phyloP scores from a whole-genome alignment of 2,113 vertebrate species.

The Heterotis niloticus region DNA sequence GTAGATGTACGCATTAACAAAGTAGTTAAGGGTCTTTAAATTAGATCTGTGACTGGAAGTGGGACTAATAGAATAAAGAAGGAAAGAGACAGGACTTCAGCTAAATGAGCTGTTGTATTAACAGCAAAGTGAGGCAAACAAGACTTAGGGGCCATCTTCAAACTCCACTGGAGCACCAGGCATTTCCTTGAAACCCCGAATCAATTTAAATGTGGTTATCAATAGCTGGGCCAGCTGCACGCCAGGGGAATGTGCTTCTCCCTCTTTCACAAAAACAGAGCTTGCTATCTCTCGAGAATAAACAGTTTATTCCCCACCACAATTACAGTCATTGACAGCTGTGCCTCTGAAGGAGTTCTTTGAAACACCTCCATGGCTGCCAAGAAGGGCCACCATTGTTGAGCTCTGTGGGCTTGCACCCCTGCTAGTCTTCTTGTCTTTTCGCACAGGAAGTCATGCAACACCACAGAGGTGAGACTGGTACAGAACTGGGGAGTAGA shows the following conservation, averaged over 20 bases:
- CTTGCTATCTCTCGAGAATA: not conserved
- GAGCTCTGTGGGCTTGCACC: not conserved
- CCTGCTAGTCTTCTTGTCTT: not conserved
- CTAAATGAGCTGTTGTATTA: conserved; percentile 70
- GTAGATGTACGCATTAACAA: conserved; percentile 64
- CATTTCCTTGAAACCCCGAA: conserved; percentile 12
- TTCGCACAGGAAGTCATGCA: not conserved
- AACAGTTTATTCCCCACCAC: not conserved
- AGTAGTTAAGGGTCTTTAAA: conserved; percentile 69
- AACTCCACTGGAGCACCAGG: no score
- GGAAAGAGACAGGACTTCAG: conserved; percentile 61
- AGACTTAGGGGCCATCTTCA: not conserved
- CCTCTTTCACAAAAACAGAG: not conserved
- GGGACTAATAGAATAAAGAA: conserved; percentile 72
- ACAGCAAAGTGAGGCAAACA: conserved; percentile 51
- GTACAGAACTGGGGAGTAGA: not conserved
- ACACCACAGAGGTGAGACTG: not conserved
- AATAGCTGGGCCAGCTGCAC: conserved; percentile 1
- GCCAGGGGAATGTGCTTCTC: not conserved
- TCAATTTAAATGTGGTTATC: not conserved
- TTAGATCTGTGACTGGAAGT: conserved; percentile 76
- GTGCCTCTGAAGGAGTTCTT: not conserved
- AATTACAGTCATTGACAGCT: not conserved
- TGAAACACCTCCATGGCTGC: not conserved
- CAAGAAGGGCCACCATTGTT: not conserved